phyloP scores from a whole-genome alignment of 2,113 vertebrate species.

The Dendropsophus ebraccatus region DNA sequence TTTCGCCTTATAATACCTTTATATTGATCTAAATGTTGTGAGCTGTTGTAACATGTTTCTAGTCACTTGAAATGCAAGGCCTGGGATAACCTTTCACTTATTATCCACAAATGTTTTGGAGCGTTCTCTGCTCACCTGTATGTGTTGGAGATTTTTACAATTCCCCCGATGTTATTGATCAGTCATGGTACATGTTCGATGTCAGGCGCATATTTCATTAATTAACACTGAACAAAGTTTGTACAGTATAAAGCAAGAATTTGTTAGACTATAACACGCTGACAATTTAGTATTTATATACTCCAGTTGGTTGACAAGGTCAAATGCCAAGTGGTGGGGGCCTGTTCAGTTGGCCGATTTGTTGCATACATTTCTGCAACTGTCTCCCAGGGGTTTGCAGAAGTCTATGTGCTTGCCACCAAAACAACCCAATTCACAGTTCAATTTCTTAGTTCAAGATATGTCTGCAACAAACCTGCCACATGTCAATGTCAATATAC shows the following conservation, averaged over 20 bases:
- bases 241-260: background rate
- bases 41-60: background rate
- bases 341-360: too few relatives aligned
- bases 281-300: background rate
- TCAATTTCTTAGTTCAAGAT: too few relatives aligned
- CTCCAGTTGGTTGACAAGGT: too few relatives aligned
- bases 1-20: background rate
- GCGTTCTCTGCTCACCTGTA: background rate
- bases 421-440: too few relatives aligned
- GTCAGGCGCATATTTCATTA: background rate
- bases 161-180: background rate
- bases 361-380: too few relatives aligned
- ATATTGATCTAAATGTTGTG: background rate
- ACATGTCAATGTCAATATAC: too few relatives aligned
- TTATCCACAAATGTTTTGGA: slow-evolving; percentile 5
- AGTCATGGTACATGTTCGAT: background rate
- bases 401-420: too few relatives aligned
- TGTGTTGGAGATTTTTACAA: background rate
- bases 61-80: background rate
- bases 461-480: too few relatives aligned
- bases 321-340: too few relatives aligned
- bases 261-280: background rate
- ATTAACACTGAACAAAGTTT: background rate
- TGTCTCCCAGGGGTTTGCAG: too few relatives aligned
- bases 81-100: background rate